Evolutionary conservation across 2,888 invertebrate genomes (phyloP).

Genomic region (Sisyra terminalis): DNA sequence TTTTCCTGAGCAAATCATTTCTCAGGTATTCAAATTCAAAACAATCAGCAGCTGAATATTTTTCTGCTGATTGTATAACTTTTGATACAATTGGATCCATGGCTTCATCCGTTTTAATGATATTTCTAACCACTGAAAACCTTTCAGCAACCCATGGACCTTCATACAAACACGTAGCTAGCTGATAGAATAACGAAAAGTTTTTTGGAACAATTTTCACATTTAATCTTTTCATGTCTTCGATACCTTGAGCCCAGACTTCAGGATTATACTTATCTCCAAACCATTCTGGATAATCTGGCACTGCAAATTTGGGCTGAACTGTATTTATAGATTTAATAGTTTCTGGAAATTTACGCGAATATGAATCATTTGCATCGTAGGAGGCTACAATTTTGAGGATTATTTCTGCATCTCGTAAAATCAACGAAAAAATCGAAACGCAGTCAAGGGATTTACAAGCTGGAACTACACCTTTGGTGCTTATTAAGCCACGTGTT

Average conservation of each 20-base stretch:
- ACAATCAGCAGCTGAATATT: background rate
- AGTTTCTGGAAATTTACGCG: background rate
- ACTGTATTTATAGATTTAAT: background rate
- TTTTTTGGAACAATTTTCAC: background rate
- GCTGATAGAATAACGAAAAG: background rate
- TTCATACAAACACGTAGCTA: background rate
- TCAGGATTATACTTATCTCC: background rate
- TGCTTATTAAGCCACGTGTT: background rate
- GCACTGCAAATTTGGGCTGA: background rate
- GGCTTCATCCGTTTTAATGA: background rate
- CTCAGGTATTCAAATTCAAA: constrained; percentile 1
- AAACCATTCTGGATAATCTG: background rate
- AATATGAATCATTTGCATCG: constrained; percentile 1
- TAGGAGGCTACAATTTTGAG: background rate
- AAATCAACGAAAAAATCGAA: constrained; percentile 1
- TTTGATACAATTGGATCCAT: background rate
- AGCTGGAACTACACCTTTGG: background rate
- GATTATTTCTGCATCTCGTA: background rate
- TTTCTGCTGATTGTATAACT: background rate
- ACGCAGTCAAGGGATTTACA: constrained; percentile 1
- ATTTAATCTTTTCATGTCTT: background rate
- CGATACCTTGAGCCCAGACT: background rate
- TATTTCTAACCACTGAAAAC: background rate
- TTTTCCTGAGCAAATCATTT: background rate
- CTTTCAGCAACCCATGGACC: constrained; percentile 4